phyloP scores from a whole-genome alignment of 1,140 invertebrate species.

The Frieseomelitta varia region DNA sequence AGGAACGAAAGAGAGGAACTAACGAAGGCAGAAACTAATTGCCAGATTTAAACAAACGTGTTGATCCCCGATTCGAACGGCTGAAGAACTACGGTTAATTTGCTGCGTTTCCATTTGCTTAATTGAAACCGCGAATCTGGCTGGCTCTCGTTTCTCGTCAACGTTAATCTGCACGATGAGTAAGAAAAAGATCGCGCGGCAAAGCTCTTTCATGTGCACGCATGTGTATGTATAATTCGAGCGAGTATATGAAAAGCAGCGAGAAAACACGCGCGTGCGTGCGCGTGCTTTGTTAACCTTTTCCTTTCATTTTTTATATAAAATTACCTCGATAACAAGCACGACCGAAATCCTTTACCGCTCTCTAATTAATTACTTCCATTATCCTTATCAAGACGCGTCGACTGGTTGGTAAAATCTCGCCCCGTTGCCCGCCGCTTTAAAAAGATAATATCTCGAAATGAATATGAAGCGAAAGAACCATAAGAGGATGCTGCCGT shows the following conservation, averaged over 20 bases:
- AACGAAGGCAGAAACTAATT: neutral
- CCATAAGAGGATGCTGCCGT: neutral
- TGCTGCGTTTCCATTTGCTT: conserved; percentile 57
- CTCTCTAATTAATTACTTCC: conserved; percentile 33
- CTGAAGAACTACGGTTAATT: conserved; percentile 1
- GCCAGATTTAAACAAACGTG: neutral
- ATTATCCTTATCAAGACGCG: neutral
- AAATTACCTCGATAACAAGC: neutral
- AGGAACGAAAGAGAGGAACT: too few relatives aligned
- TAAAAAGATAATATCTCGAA: neutral
- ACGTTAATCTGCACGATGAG: neutral
- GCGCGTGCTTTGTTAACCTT: too few relatives aligned
- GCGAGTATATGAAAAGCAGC: neutral
- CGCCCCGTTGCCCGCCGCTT: neutral
- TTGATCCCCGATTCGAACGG: neutral
- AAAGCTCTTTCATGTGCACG: neutral
- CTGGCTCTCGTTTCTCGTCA: neutral
- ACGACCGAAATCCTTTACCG: neutral
- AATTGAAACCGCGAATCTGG: conserved; percentile 43
- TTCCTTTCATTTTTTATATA: neutral
- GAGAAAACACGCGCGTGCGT: too few relatives aligned
- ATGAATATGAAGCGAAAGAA: neutral
- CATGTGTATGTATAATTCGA: neutral
- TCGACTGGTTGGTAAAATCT: conserved; percentile 5
- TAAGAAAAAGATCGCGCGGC: neutral